Percentiles rank a stretch among this genome's conserved stretches.
These are phyloP conservation scores for Helarctos malayanus DNA, from an alignment of 2,797 vertebrate genomes.

Conservation along the genomic window DNA sequence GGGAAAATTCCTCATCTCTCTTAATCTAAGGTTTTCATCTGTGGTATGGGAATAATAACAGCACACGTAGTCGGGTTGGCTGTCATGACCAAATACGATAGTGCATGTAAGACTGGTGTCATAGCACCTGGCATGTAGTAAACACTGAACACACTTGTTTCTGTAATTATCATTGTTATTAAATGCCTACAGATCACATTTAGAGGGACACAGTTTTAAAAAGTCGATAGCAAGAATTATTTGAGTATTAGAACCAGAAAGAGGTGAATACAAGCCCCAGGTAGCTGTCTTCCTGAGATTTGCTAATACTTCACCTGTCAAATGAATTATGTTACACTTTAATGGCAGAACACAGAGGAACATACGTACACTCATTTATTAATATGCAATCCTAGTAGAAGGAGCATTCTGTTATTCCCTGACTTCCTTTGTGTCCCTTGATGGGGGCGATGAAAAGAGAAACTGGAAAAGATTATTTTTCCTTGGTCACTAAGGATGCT, in stretches of 20 bases:
- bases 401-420: background rate
- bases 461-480: background rate
- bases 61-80: background rate
- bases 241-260: background rate
- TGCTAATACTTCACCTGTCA: constrained; percentile 26
- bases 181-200: background rate
- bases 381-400: fast-evolving
- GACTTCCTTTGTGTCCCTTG: background rate
- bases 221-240: background rate
- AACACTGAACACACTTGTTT: background rate
- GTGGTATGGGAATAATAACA: background rate
- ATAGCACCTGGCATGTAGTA: background rate
- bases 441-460: background rate
- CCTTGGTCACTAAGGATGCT: background rate
- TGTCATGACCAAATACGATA: background rate
- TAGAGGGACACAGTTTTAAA: background rate
- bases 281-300: background rate
- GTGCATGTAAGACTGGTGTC: background rate
- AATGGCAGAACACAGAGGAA: background rate
- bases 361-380: background rate
- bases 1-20: background rate
- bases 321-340: background rate
- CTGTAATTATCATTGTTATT: background rate
- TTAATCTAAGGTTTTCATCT: background rate
- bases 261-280: background rate